These are phyloP conservation scores for Agonopterix heracliana DNA, from an alignment of 2,888 invertebrate species.

Conservation along the genomic window DNA sequence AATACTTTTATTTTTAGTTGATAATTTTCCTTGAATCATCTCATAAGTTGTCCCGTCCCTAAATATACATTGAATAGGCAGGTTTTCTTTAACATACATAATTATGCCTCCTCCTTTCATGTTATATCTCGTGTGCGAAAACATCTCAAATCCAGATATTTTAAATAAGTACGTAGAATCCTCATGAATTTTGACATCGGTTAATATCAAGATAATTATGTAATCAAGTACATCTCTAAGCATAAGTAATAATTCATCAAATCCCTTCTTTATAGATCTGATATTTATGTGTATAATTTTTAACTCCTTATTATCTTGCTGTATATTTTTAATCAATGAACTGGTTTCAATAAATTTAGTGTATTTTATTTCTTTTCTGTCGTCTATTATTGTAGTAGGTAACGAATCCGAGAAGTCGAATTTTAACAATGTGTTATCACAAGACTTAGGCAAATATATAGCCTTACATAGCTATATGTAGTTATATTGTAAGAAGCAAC, in stretches of 20 bases:
- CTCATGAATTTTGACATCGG: slow-evolving; percentile 6
- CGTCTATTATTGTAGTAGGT: no score
- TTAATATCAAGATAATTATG: slow-evolving; percentile 4
- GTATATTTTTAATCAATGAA: background rate
- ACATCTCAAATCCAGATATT: slow-evolving; percentile 1
- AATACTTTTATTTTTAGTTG: background rate
- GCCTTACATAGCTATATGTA: no score
- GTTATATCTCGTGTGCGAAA: slow-evolving; percentile 2
- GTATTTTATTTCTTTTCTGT: background rate
- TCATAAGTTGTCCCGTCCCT: background rate
- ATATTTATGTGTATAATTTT: slow-evolving; percentile 7
- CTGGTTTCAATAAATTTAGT: background rate
- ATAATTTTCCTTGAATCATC: background rate
- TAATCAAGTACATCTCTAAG: background rate
- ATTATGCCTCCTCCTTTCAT: slow-evolving; percentile 7
- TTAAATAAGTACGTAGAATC: slow-evolving; percentile 1
- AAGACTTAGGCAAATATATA: no score
- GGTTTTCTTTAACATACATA: background rate
- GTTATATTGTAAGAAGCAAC: no score
- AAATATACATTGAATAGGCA: background rate
- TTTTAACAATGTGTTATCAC: no score
- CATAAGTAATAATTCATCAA: slow-evolving; percentile 1
- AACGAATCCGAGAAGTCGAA: no score
- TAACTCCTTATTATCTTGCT: background rate
- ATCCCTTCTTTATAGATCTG: slow-evolving; percentile 6